Conservation (phyloP, 2,888 invertebrate species). For the Petrolisthes cinctipes region DNA sequence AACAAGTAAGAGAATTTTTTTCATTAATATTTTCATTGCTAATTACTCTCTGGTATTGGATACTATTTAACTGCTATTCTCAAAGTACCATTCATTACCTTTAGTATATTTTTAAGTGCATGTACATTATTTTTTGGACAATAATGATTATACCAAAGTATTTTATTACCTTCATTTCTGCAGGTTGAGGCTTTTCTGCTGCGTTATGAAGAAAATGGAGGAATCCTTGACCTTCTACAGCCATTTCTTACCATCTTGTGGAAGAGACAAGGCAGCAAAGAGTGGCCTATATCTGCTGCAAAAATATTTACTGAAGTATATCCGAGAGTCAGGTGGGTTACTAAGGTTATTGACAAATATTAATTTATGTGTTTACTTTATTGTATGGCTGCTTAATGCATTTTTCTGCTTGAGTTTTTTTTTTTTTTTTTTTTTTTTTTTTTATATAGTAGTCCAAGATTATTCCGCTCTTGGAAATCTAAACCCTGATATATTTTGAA, state of each 20-base stretch:
- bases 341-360: too few relatives aligned
- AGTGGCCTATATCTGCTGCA: constrained; percentile 53
- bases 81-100: background rate
- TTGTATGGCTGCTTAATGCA: too few relatives aligned
- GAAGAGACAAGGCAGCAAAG: background rate
- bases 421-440: too few relatives aligned
- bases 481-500: too few relatives aligned
- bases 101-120: background rate
- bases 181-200: constrained; percentile 60
- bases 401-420: too few relatives aligned
- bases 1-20: constrained; percentile 21
- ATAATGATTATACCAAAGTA: background rate
- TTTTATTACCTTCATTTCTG: background rate
- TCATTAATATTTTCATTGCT: too few relatives aligned
- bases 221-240: constrained; percentile 54
- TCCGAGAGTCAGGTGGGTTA: constrained; percentile 50
- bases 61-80: too few relatives aligned
- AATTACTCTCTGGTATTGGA: too few relatives aligned
- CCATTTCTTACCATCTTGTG: constrained; percentile 49
- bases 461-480: too few relatives aligned
- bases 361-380: too few relatives aligned
- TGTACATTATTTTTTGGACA: background rate
- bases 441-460: too few relatives aligned
- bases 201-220: constrained; percentile 48
- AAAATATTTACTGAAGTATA: constrained; percentile 48